These are phyloP conservation scores for Amphimedon queenslandica DNA, from an alignment of 37 sponge, comb jelly and placozoan species.

Conservation along the genomic window DNA sequence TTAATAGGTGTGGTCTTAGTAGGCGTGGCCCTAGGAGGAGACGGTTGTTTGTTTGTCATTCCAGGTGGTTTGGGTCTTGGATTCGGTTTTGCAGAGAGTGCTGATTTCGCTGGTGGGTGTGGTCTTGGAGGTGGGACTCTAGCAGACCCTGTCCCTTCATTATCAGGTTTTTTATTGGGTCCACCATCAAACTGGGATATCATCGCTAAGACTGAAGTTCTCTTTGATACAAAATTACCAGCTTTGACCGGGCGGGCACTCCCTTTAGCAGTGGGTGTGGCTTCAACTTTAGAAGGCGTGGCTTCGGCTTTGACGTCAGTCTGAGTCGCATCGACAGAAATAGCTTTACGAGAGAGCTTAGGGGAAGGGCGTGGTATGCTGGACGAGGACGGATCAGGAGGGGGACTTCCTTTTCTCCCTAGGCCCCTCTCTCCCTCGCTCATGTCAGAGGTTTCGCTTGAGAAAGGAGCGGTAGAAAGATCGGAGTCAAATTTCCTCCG, in stretches of 20 bases:
- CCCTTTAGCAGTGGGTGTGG: no score
- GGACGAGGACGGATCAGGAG: no score
- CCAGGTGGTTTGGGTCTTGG: background rate
- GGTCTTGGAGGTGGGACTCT: background rate
- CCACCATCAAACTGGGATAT: background rate
- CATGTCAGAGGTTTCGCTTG: conserved; percentile 74
- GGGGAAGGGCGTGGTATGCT: background rate
- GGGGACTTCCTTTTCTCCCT: background rate
- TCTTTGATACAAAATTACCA: background rate
- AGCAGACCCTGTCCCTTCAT: no score
- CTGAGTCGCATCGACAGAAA: background rate
- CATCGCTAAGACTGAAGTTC: background rate
- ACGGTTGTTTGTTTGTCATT: no score
- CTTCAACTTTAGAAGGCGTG: no score
- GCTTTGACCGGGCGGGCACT: background rate
- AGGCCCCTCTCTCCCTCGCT: conserved; percentile 43
- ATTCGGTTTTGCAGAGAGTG: no score
- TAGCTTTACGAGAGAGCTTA: background rate
- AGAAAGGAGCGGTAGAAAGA: conserved; percentile 60
- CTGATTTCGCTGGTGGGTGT: no score
- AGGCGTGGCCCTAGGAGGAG: no score
- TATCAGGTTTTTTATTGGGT: no score
- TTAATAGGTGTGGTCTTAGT: no score
- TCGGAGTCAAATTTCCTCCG: conserved; percentile 29
- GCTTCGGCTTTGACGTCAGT: background rate